Conservation (phyloP, 1,140 invertebrate species). For the Drosophila persimilis region DNA sequence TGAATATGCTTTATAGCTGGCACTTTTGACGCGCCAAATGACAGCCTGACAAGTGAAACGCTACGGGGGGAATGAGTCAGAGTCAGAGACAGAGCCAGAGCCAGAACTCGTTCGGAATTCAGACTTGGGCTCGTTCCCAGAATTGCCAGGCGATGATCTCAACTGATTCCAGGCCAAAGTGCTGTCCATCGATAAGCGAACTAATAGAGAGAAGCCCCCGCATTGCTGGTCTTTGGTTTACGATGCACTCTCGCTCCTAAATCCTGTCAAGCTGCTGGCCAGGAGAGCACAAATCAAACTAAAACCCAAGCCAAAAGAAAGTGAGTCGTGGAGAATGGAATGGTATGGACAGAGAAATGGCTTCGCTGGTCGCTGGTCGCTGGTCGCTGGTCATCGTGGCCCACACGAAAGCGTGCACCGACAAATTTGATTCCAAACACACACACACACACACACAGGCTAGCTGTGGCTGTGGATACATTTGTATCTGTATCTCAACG, state of each 20-base stretch:
- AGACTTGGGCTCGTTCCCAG: too few relatives aligned
- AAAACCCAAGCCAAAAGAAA: conserved; percentile 34
- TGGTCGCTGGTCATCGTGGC: conserved; percentile 24
- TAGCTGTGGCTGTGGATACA: neutral
- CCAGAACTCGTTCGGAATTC: neutral
- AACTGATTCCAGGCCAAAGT: neutral
- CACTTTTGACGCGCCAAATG: conserved; percentile 37
- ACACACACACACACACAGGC: neutral
- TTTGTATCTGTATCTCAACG: conserved; percentile 29
- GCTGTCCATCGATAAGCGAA: neutral
- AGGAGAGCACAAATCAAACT: conserved; percentile 19
- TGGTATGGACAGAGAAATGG: neutral
- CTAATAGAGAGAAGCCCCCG: neutral
- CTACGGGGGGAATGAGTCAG: conserved; percentile 24
- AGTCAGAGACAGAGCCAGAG: conserved; percentile 11
- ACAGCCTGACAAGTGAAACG: conserved; percentile 41
- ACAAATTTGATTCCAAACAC: conserved; percentile 59
- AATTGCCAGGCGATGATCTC: neutral
- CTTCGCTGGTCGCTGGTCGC: neutral
- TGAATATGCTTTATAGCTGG: conserved; percentile 14
- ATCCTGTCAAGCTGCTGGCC: conserved; percentile 19
- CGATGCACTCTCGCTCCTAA: conserved; percentile 28
- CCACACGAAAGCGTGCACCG: conserved; percentile 56
- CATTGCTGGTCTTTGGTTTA: conserved; percentile 6
- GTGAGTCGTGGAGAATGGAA: conserved; percentile 13